A percentile compares a stretch with the other conserved stretches of the same genome.
These are phyloP conservation scores for Solenodon paradoxus DNA, from an alignment of 2,113 vertebrate genomes.

Conservation along the genomic window DNA sequence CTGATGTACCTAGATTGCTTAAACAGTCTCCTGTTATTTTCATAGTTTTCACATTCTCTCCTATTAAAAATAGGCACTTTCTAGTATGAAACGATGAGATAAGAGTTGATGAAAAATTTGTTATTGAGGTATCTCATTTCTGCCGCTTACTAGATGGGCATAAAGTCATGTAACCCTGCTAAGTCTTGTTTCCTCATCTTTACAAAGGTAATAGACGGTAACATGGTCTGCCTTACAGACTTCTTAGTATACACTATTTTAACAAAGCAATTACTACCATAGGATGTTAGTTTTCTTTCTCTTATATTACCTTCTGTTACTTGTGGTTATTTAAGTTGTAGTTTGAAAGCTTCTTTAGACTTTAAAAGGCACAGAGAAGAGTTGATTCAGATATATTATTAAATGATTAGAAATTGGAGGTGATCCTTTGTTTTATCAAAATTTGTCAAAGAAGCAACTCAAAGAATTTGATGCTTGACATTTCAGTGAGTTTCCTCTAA, in stretches of 20 bases:
- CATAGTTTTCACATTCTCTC: neutral
- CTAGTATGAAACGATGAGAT: neutral
- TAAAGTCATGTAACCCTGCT: neutral
- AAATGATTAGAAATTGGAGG: neutral
- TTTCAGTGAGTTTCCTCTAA: neutral
- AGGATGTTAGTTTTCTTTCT: too few species aligned
- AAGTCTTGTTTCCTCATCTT: neutral
- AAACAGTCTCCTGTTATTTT: neutral
- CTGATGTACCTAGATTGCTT: neutral
- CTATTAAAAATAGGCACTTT: neutral
- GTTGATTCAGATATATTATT: neutral
- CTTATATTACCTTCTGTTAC: neutral
- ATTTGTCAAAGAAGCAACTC: neutral
- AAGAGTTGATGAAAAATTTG: neutral
- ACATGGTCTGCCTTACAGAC: rapidly evolving
- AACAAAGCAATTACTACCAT: neutral
- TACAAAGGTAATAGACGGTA: too few species aligned
- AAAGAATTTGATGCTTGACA: neutral
- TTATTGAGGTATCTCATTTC: neutral
- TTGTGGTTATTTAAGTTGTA: neutral
- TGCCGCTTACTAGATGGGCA: neutral
- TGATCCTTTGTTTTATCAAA: neutral
- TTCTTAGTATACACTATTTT: neutral
- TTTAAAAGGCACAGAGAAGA: neutral
- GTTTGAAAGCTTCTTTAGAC: neutral